These are phyloP conservation scores for Boloria selene DNA, from an alignment of 2,888 invertebrate species.

Conservation along the genomic window DNA sequence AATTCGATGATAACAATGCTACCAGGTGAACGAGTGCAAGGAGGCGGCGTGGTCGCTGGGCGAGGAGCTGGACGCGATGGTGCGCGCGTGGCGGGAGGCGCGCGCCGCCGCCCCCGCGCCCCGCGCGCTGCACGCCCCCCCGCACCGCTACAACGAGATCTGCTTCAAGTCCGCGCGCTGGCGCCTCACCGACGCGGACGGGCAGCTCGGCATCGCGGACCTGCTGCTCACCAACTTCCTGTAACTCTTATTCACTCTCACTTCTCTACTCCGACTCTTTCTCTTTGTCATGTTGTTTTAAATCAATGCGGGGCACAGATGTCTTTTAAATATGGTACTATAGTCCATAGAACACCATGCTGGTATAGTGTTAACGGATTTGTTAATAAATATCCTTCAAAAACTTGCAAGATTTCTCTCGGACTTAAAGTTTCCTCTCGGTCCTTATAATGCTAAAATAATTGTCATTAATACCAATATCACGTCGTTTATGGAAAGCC, in stretches of 20 bases:
- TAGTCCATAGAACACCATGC: no score
- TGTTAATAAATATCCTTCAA: no score
- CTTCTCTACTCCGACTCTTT: not conserved
- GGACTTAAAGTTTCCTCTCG: no score
- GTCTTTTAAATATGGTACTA: no score
- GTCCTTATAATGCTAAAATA: no score
- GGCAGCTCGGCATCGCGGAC: constrained; percentile 98
- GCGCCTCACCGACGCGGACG: constrained; percentile 98
- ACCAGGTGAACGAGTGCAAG: constrained; percentile 95
- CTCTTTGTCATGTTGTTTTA: not conserved
- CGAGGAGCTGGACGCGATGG: constrained; percentile 97
- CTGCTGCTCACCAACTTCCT: constrained; percentile 97
- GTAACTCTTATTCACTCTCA: constrained; percentile 39
- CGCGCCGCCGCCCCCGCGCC: constrained; percentile 80
- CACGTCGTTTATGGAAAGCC: no score
- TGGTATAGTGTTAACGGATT: no score
- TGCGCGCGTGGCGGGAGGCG: constrained; percentile 93
- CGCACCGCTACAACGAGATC: constrained; percentile 90
- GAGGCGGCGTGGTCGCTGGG: constrained; percentile 92
- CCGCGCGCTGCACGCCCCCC: constrained; percentile 87
- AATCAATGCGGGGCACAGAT: no score
- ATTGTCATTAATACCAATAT: no score
- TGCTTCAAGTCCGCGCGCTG: constrained; percentile 99
- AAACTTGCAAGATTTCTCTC: no score
- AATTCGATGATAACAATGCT: no score